Evolutionary conservation across 2,113 vertebrate species (phyloP).

Genomic region (Ictalurus furcatus): DNA sequence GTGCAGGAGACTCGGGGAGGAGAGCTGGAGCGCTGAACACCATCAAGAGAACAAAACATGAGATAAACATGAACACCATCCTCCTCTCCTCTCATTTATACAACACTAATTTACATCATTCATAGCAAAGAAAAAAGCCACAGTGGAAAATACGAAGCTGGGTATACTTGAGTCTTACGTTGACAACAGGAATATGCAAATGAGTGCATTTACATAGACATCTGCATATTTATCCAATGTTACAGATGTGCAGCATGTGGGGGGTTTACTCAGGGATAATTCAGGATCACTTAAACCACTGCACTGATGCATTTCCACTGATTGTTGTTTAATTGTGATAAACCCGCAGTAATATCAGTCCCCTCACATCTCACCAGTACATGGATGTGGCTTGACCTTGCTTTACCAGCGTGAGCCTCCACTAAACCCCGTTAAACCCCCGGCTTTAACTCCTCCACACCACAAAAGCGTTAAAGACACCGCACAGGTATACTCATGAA

Average conservation of each 20-base stretch:
- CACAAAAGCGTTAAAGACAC: neutral
- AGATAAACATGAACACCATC: neutral
- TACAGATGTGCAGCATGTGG: neutral
- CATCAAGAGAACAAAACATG: neutral
- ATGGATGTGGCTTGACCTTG: constrained; percentile 24
- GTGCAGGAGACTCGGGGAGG: constrained; percentile 69
- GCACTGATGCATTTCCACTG: neutral
- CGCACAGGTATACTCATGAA: too few species aligned
- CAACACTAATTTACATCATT: neutral
- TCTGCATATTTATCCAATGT: neutral
- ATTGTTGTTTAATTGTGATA: neutral
- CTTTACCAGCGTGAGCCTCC: neutral
- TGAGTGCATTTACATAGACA: neutral
- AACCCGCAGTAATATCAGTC: neutral
- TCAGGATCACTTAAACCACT: neutral
- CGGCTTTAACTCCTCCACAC: neutral
- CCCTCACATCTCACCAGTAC: neutral
- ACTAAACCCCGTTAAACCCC: neutral
- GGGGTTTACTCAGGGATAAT: neutral
- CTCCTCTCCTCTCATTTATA: neutral
- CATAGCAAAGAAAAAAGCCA: neutral
- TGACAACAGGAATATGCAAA: neutral
- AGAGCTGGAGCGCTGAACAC: constrained; percentile 66
- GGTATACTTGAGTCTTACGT: too few species aligned
- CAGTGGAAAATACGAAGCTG: neutral